Conservation (phyloP, 1,140 invertebrate genomes). For the Drosophila pallidifrons region DNA sequence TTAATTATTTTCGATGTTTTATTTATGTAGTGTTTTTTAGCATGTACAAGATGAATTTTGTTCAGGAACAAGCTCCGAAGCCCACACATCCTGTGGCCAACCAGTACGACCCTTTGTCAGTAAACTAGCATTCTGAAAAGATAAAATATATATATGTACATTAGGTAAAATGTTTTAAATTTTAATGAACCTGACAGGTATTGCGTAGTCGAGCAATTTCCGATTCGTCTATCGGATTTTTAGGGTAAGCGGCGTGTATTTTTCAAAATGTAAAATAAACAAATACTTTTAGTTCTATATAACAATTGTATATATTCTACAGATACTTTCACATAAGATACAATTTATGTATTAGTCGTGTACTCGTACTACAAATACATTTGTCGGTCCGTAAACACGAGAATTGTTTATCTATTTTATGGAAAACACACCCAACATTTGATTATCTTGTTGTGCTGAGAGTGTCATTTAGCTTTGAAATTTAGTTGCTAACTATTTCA, state of each 20-base stretch:
- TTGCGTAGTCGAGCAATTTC: not conserved
- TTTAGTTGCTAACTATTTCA: slow-evolving; percentile 7
- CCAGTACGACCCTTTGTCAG: slow-evolving; percentile 90
- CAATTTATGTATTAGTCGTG: slow-evolving; percentile 10
- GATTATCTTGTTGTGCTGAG: slow-evolving; percentile 14
- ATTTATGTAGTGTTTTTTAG: slow-evolving; percentile 11
- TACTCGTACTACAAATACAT: slow-evolving; percentile 4
- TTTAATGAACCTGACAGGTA: not conserved
- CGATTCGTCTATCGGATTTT: not conserved
- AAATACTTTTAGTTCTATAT: slow-evolving; percentile 3
- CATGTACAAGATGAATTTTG: slow-evolving; percentile 87
- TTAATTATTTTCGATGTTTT: not conserved
- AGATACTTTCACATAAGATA: not conserved
- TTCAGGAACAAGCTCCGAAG: slow-evolving; percentile 88
- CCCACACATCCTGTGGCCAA: slow-evolving; percentile 98
- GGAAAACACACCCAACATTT: slow-evolving; percentile 15
- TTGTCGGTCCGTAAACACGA: not conserved
- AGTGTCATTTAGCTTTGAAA: slow-evolving; percentile 14
- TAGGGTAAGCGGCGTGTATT: not conserved
- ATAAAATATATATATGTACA: not conserved
- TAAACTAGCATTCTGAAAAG: slow-evolving; percentile 86
- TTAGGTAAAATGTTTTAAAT: not conserved
- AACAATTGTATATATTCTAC: not conserved
- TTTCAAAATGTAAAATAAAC: slow-evolving; percentile 16
- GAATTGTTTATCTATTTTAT: slow-evolving; percentile 8